Evolutionary conservation across 2,888 invertebrate species (phyloP).

Genomic region (Caradrina clavipalpis): DNA sequence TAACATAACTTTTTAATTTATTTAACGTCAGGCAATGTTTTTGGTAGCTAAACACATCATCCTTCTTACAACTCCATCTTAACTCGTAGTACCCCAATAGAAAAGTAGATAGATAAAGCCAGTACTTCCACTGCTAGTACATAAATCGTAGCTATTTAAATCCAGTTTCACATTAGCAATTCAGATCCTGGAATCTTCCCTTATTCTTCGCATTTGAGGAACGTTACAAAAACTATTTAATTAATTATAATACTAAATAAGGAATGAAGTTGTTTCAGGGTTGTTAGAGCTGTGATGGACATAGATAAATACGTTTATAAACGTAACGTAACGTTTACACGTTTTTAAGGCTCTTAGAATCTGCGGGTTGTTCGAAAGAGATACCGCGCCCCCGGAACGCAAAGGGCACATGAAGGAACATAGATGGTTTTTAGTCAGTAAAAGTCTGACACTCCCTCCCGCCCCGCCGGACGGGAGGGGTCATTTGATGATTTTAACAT

Average conservation of each 20-base stretch:
- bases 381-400: too few relatives aligned
- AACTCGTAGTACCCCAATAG: constrained; percentile 21
- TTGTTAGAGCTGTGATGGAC: background rate
- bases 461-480: too few relatives aligned
- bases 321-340: too few relatives aligned
- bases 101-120: constrained; percentile 27
- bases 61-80: background rate
- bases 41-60: constrained; percentile 5
- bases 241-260: constrained; percentile 53
- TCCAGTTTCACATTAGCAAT: constrained; percentile 45
- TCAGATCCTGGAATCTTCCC: constrained; percentile 48
- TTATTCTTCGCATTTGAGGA: constrained; percentile 28
- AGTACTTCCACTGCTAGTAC: constrained; percentile 28
- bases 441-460: too few relatives aligned
- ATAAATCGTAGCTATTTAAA: constrained; percentile 33
- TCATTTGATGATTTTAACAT: too few relatives aligned
- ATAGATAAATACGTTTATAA: background rate
- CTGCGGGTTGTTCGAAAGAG: too few relatives aligned
- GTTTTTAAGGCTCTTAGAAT: background rate
- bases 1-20: constrained; percentile 13
- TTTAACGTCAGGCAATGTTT: background rate
- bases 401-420: too few relatives aligned
- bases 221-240: constrained; percentile 40
- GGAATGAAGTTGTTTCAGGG: constrained; percentile 36
- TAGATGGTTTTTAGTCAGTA: too few relatives aligned